These are phyloP conservation scores for Platycnemis pennipes DNA, from an alignment of 2,888 invertebrate species.

Conservation along the genomic window DNA sequence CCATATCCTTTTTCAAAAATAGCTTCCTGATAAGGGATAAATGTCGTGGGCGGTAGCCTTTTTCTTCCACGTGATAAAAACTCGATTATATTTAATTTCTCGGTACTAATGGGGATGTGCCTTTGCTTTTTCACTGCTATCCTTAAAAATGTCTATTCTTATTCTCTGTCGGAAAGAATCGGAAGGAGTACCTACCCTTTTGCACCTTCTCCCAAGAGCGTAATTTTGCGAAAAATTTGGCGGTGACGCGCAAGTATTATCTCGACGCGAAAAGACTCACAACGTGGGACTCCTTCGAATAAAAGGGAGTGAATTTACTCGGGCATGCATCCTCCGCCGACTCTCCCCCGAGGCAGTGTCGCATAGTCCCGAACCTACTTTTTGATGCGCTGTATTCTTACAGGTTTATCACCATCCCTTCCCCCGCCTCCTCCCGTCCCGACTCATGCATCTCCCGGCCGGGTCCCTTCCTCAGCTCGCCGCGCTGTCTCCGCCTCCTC, in stretches of 20 bases:
- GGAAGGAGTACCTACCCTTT: background rate
- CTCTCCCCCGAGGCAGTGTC: background rate
- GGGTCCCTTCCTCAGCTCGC: too few species aligned
- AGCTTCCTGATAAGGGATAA: background rate
- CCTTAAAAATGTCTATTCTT: too few species aligned
- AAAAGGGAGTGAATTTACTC: background rate
- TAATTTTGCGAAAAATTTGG: background rate
- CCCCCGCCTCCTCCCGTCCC: background rate
- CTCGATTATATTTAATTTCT: too few species aligned
- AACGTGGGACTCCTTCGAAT: background rate
- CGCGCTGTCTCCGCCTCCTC: background rate
- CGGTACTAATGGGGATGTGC: too few species aligned
- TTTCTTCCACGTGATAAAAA: background rate
- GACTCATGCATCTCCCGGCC: background rate
- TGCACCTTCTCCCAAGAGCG: background rate
- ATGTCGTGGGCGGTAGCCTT: background rate
- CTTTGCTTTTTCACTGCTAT: too few species aligned
- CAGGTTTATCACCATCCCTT: background rate
- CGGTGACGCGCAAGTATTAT: background rate
- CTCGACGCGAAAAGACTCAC: background rate
- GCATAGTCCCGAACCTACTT: background rate
- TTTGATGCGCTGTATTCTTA: background rate
- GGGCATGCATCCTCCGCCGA: background rate
- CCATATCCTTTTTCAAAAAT: background rate
- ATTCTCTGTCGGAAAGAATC: too few species aligned